A percentile compares a stretch with the other conserved stretches of the same genome.
These are phyloP conservation scores for Rhagoletis zephyria DNA, from an alignment of 1,140 invertebrate genomes.

Conservation along the genomic window DNA sequence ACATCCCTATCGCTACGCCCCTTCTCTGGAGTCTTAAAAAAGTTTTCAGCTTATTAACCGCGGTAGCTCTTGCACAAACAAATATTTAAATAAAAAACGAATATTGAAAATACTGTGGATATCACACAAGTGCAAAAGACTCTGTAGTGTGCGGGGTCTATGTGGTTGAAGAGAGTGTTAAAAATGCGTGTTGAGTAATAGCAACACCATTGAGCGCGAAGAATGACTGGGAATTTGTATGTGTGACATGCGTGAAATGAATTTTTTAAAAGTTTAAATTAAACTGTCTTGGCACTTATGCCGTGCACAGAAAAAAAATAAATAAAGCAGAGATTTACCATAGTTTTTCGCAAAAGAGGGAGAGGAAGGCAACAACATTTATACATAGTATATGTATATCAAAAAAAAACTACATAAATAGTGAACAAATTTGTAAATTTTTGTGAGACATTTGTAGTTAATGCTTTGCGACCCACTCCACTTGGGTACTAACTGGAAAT, in stretches of 20 bases:
- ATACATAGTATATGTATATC: too few species aligned
- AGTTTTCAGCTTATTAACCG: background rate
- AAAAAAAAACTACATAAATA: too few species aligned
- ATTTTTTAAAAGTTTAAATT: conserved; percentile 37
- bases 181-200: background rate
- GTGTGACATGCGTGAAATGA: conserved; percentile 1
- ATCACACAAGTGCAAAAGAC: conserved; percentile 14
- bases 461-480: too few species aligned
- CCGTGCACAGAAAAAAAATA: background rate
- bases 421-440: too few species aligned
- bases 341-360: background rate
- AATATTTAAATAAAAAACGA: background rate
- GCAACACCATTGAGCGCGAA: background rate
- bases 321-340: background rate
- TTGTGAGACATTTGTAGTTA: too few species aligned
- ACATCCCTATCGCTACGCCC: background rate
- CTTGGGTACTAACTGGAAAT: too few species aligned
- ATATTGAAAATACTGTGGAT: background rate
- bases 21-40: background rate
- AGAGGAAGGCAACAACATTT: background rate
- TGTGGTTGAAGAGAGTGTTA: background rate
- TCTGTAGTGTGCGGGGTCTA: background rate
- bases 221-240: background rate
- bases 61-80: background rate
- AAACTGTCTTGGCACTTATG: background rate